A percentile compares a stretch with the other conserved stretches of the same genome.
phyloP scores from a whole-genome alignment of 1,140 invertebrate genomes.

The Xylocopa sonorina region DNA sequence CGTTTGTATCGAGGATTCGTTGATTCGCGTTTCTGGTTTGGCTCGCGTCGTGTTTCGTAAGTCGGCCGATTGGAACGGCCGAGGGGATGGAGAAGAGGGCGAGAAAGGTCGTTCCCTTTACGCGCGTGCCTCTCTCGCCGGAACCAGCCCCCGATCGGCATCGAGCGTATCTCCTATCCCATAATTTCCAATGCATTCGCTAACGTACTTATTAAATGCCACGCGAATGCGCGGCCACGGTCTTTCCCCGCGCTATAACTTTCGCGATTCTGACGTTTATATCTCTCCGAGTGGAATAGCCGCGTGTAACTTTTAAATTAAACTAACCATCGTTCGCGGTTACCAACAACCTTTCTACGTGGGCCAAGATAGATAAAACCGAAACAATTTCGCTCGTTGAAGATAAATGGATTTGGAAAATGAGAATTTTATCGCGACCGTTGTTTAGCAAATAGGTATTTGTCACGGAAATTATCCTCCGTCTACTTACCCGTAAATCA shows the following conservation, averaged over 20 bases:
- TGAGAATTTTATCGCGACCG: no score
- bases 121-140: not conserved
- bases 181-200: slow-evolving; percentile 28
- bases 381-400: not conserved
- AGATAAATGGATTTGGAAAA: not conserved
- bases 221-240: not conserved
- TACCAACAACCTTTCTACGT: not conserved
- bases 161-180: slow-evolving; percentile 11
- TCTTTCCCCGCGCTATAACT: not conserved
- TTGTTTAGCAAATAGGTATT: no score
- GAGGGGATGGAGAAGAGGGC: not conserved
- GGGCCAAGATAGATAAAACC: not conserved
- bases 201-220: slow-evolving; percentile 44
- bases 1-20: not conserved
- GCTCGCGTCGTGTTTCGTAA: not conserved
- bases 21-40: not conserved
- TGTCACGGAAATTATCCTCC: no score
- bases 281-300: not conserved
- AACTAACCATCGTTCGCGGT: not conserved
- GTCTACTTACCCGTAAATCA: no score
- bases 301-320: slow-evolving; percentile 30
- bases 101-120: not conserved
- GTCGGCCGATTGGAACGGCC: not conserved
- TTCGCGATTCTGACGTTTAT: slow-evolving; percentile 29
- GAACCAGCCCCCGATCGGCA: slow-evolving; percentile 13